Conservation (phyloP, 1,140 invertebrate species). For the Heliothis virescens region DNA sequence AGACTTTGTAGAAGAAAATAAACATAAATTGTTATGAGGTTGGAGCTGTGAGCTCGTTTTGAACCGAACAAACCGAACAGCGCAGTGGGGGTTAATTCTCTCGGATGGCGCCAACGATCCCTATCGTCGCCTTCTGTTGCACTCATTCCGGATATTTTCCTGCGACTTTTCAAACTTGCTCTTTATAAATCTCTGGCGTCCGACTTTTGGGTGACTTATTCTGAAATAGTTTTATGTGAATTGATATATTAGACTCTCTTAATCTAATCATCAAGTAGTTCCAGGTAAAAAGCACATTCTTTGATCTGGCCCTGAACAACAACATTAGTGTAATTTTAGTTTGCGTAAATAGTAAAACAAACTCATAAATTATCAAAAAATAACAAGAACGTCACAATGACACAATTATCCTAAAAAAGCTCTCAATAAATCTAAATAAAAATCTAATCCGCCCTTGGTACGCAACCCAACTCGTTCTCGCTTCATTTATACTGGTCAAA, state of each 20-base stretch:
- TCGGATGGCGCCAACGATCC: conserved; percentile 30
- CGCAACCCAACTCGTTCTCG: conserved; percentile 13
- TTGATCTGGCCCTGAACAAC: too few species aligned
- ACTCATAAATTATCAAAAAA: background rate
- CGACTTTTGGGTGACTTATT: conserved; percentile 22
- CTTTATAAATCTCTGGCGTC: conserved; percentile 41
- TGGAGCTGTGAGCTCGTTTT: background rate
- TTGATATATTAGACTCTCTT: too few species aligned
- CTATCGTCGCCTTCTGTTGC: conserved; percentile 40
- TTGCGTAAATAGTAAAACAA: background rate
- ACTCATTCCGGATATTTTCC: conserved; percentile 36
- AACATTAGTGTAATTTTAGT: background rate
- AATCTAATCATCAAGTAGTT: too few species aligned
- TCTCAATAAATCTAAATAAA: conserved; percentile 13
- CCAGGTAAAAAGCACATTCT: too few species aligned
- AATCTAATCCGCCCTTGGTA: conserved; percentile 19
- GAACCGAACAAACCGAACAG: conserved; percentile 4
- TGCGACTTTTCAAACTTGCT: conserved; percentile 44
- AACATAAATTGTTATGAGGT: conserved; percentile 22
- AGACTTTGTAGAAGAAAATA: conserved; percentile 18
- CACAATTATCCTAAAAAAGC: conserved; percentile 15
- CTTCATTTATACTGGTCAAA: conserved; percentile 34
- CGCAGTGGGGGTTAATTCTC: conserved; percentile 26
- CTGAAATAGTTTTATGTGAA: conserved; percentile 1
- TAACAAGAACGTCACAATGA: background rate